phyloP scores from a whole-genome alignment of 1,140 invertebrate genomes.

The Nilaparvata lugens region DNA sequence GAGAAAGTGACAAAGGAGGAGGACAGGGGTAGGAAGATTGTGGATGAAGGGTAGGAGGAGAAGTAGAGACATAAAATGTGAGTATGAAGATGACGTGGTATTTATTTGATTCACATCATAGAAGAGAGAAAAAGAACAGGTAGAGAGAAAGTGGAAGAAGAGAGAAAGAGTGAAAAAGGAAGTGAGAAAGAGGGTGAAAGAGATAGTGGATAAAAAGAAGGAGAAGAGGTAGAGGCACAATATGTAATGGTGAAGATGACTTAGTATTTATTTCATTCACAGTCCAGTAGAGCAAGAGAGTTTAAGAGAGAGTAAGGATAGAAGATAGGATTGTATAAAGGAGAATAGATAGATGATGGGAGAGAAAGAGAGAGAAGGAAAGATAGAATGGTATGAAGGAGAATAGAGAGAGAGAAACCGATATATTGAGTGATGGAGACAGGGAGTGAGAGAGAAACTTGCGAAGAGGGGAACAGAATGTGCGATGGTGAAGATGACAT shows the following conservation, averaged over 20 bases:
- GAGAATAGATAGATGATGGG: not conserved
- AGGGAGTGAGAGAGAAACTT: conserved; percentile 6
- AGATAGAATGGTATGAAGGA: not conserved
- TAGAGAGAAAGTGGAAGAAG: not conserved
- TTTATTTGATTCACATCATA: no score
- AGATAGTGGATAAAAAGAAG: not conserved
- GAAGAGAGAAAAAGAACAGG: not conserved
- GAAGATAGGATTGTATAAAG: no score
- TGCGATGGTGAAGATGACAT: not conserved
- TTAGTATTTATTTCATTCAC: no score
- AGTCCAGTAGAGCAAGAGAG: not conserved
- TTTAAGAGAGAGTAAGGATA: not conserved
- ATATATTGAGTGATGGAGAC: conserved; percentile 1
- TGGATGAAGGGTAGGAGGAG: not conserved
- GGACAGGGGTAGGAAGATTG: not conserved
- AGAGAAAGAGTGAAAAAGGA: not conserved
- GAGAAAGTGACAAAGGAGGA: not conserved
- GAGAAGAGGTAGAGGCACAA: not conserved
- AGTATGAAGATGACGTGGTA: no score
- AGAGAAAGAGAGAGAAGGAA: not conserved
- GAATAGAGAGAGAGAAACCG: not conserved
- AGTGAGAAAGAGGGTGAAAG: not conserved
- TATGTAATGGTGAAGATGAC: no score
- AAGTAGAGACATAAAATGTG: not conserved
- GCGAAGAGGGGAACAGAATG: not conserved